phyloP scores from a whole-genome alignment of 1,140 invertebrate species.

The Diprion similis region DNA sequence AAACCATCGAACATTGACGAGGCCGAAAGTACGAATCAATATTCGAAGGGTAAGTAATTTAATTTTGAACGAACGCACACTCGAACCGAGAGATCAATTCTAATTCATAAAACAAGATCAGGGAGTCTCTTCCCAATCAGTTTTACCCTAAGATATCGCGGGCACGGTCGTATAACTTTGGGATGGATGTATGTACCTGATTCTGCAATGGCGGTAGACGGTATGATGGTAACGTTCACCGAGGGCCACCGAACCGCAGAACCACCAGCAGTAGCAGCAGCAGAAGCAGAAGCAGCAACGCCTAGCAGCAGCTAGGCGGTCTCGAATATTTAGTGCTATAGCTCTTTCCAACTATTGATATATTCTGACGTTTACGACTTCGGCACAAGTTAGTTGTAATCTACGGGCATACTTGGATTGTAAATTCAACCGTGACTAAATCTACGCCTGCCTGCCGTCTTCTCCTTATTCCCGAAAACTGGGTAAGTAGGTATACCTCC shows the following conservation, averaged over 20 bases:
- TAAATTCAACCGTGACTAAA: conserved; percentile 37
- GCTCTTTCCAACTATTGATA: conserved; percentile 48
- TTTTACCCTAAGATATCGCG: background rate
- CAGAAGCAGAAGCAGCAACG: background rate
- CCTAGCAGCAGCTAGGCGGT: background rate
- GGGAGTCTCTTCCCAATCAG: background rate
- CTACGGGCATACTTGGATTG: conserved; percentile 43
- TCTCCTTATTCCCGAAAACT: background rate
- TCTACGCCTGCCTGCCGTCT: background rate
- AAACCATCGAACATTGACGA: too few species aligned
- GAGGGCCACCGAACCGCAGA: too few species aligned
- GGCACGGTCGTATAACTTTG: background rate
- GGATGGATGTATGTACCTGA: too few species aligned
- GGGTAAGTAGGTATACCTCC: background rate
- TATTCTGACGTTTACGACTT: conserved; percentile 56
- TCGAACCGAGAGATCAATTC: background rate
- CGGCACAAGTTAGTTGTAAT: conserved; percentile 47
- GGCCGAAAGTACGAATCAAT: background rate
- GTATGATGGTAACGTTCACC: too few species aligned
- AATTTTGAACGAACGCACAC: background rate
- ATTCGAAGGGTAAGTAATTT: background rate
- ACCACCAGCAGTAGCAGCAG: background rate
- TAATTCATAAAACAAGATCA: conserved; percentile 1
- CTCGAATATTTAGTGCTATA: conserved; percentile 39
- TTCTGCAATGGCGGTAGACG: too few species aligned